Evolutionary conservation across 2,797 vertebrate species (phyloP).

Genomic region (Percopsis omiscomaycus): DNA sequence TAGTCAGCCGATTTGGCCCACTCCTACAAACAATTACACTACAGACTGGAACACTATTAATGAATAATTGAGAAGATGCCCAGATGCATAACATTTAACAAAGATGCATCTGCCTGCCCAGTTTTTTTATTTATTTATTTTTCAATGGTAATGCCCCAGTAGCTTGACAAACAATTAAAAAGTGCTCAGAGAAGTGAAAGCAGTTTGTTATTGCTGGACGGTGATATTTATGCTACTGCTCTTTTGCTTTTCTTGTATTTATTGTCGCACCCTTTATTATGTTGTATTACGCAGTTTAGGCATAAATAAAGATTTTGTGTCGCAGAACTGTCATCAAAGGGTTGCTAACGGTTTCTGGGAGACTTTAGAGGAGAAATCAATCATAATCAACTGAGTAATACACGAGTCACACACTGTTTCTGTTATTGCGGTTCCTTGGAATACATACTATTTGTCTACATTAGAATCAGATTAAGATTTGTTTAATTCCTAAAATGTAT

Average conservation of each 20-base stretch:
- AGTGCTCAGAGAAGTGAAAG: slow-evolving; percentile 19
- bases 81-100: slow-evolving; percentile 55
- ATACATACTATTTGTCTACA: no score
- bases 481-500: no score
- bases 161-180: slow-evolving; percentile 50
- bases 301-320: no score
- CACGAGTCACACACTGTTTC: no score
- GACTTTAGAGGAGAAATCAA: no score
- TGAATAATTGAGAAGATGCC: slow-evolving; percentile 55
- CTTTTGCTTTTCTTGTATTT: slow-evolving; percentile 42
- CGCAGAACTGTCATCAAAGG: no score
- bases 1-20: slow-evolving; percentile 64
- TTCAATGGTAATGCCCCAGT: background rate
- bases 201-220: slow-evolving; percentile 49
- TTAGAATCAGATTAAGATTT: no score
- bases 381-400: no score
- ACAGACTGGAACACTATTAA: slow-evolving; percentile 60
- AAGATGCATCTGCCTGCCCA: slow-evolving; percentile 57
- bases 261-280: slow-evolving; percentile 47
- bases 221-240: slow-evolving; percentile 35
- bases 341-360: no score
- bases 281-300: slow-evolving; percentile 19
- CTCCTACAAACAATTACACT: slow-evolving; percentile 70
- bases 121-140: slow-evolving; percentile 16
- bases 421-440: no score